Conservation (phyloP, 2,888 invertebrate genomes). For the Ferdinandea cuprea region DNA sequence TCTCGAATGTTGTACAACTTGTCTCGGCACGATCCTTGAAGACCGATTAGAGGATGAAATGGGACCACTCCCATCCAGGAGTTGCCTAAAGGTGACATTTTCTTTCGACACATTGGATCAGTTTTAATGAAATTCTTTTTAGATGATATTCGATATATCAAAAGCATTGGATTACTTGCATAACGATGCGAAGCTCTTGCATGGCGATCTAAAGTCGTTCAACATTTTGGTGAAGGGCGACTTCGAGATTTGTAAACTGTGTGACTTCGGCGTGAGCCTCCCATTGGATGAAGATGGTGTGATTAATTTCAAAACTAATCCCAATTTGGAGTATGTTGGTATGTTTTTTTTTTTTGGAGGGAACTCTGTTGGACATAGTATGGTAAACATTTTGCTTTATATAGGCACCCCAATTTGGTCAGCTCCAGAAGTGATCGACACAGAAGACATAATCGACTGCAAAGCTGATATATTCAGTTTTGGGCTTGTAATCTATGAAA, state of each 20-base stretch:
- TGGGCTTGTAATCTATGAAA: constrained; percentile 92
- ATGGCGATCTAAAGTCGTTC: constrained; percentile 93
- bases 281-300: constrained; percentile 87
- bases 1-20: constrained; percentile 90
- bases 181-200: constrained; percentile 87
- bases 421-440: constrained; percentile 90
- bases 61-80: constrained; percentile 86
- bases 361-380: too few relatives aligned
- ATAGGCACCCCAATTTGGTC: constrained; percentile 91
- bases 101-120: background rate
- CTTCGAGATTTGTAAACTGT: constrained; percentile 90
- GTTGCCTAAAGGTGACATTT: constrained; percentile 85
- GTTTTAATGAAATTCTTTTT: constrained; percentile 27
- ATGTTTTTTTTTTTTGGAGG: too few relatives aligned
- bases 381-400: too few relatives aligned
- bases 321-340: constrained; percentile 86
- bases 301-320: constrained; percentile 84
- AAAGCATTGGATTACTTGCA: constrained; percentile 91
- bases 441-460: constrained; percentile 85
- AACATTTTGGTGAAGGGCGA: constrained; percentile 91
- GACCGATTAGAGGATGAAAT: constrained; percentile 85
- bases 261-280: constrained; percentile 93
- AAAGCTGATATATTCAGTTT: constrained; percentile 92
- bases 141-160: constrained; percentile 87
- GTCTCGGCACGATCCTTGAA: constrained; percentile 90